Conservation (phyloP, 1,140 invertebrate species). For the Drosophila trapezifrons region DNA sequence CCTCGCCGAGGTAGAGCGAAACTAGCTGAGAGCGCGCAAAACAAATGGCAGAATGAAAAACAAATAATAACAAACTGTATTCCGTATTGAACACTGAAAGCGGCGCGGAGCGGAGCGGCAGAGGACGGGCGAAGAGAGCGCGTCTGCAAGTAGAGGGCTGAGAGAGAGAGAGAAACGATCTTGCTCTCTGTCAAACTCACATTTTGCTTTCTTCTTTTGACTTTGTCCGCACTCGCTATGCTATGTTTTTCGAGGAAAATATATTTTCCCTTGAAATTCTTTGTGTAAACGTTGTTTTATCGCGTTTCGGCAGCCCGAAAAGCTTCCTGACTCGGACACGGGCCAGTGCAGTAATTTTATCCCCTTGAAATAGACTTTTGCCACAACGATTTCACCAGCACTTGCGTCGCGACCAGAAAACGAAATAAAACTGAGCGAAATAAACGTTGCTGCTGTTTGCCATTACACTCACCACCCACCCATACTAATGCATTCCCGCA, state of each 20-base stretch:
- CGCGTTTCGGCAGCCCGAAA: not conserved
- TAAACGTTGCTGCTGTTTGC: slow-evolving; percentile 55
- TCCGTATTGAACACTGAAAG: slow-evolving; percentile 40
- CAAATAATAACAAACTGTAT: slow-evolving; percentile 65
- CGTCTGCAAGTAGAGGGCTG: slow-evolving; percentile 7
- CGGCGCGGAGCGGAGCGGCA: not conserved
- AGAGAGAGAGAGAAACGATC: slow-evolving; percentile 32
- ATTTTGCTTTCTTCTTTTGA: slow-evolving; percentile 49
- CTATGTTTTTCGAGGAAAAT: slow-evolving; percentile 43
- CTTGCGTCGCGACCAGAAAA: slow-evolving; percentile 63
- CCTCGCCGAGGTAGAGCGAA: slow-evolving; percentile 7
- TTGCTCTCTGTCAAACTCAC: slow-evolving; percentile 26
- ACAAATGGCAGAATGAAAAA: slow-evolving; percentile 59
- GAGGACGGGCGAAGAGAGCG: slow-evolving; percentile 16
- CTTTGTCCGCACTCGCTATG: slow-evolving; percentile 41
- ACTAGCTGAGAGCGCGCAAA: slow-evolving; percentile 27
- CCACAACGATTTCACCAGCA: slow-evolving; percentile 55
- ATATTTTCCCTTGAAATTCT: slow-evolving; percentile 22
- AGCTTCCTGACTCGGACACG: no score
- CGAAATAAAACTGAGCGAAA: slow-evolving; percentile 75
- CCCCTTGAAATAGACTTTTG: slow-evolving; percentile 27
- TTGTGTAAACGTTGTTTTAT: slow-evolving; percentile 8
- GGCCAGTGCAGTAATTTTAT: not conserved
- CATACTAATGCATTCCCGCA: slow-evolving; percentile 32
- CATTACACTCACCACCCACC: slow-evolving; percentile 50